Conservation (phyloP, 92 coral and sea anemone species). For the Galaxea fascicularis region DNA sequence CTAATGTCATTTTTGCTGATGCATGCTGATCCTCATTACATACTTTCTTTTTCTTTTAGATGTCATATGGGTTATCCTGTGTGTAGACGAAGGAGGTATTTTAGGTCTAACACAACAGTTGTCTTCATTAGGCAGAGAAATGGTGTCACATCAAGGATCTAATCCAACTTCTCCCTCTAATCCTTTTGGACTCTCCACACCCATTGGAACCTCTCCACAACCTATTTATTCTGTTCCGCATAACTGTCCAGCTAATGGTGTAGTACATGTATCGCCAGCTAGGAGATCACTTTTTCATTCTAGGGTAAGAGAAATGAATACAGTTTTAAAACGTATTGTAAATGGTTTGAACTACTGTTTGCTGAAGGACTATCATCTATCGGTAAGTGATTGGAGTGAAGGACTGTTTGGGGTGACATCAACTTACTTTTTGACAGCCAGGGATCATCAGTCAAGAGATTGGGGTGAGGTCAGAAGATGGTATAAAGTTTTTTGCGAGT, state of each 20-base stretch:
- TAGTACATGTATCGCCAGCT: constrained; percentile 68
- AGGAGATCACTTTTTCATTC: constrained; percentile 80
- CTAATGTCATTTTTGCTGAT: no score
- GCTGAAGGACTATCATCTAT: no score
- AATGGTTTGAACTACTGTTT: neutral
- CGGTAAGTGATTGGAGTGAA: no score
- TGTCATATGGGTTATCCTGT: constrained; percentile 96
- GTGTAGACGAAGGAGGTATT: constrained; percentile 93
- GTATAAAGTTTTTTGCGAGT: no score
- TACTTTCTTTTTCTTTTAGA: constrained; percentile 58
- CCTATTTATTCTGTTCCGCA: constrained; percentile 78
- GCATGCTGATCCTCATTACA: neutral
- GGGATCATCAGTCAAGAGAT: no score
- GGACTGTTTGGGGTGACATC: no score
- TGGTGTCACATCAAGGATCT: constrained; percentile 54
- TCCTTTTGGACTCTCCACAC: constrained; percentile 84
- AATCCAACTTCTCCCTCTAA: constrained; percentile 38
- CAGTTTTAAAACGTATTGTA: neutral
- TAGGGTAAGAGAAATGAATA: constrained; percentile 11
- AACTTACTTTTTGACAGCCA: no score
- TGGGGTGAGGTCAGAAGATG: no score
- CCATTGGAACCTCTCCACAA: constrained; percentile 74
- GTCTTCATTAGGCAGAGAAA: constrained; percentile 91
- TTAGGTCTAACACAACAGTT: constrained; percentile 95
- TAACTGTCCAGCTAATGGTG: constrained; percentile 77